A percentile compares a stretch with the other conserved stretches of the same genome.
phyloP scores from a whole-genome alignment of 2,113 vertebrate genomes.

The Platysteira castanea region DNA sequence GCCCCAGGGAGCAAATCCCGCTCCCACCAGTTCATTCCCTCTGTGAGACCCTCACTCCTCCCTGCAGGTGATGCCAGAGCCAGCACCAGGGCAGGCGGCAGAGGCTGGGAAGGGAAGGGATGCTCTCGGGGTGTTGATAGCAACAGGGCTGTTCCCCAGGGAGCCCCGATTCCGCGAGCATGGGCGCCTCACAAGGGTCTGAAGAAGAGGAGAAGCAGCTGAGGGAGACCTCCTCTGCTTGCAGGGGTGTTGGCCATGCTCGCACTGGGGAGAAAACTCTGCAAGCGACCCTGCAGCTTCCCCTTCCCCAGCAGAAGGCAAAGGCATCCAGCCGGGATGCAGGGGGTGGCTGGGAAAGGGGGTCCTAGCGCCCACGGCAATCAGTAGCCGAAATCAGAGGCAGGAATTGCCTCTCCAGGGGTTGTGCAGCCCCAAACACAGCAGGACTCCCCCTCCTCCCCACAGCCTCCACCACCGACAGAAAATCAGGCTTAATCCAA shows the following conservation, averaged over 20 bases:
- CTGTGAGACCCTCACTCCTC: neutral
- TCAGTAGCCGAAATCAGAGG: neutral
- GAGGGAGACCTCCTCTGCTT: neutral
- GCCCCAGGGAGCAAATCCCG: neutral
- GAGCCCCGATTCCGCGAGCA: neutral
- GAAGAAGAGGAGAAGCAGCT: neutral
- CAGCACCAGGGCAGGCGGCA: neutral
- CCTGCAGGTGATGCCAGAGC: neutral
- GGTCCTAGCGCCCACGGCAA: rapidly evolving
- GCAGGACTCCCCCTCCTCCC: neutral
- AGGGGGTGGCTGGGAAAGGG: neutral
- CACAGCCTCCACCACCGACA: neutral
- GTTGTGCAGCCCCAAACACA: neutral
- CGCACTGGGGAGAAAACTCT: neutral
- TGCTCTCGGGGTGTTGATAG: neutral
- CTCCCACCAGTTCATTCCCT: neutral
- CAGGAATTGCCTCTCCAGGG: neutral
- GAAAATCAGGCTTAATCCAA: constrained; percentile 35
- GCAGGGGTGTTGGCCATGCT: neutral
- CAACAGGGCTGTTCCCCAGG: neutral
- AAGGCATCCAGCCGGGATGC: neutral
- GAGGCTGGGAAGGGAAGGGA: neutral
- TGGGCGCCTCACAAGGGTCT: neutral
- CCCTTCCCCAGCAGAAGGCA: neutral
- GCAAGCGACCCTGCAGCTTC: neutral